Conservation (phyloP, 2,113 vertebrate species). For the Triplophysa tibetana region DNA sequence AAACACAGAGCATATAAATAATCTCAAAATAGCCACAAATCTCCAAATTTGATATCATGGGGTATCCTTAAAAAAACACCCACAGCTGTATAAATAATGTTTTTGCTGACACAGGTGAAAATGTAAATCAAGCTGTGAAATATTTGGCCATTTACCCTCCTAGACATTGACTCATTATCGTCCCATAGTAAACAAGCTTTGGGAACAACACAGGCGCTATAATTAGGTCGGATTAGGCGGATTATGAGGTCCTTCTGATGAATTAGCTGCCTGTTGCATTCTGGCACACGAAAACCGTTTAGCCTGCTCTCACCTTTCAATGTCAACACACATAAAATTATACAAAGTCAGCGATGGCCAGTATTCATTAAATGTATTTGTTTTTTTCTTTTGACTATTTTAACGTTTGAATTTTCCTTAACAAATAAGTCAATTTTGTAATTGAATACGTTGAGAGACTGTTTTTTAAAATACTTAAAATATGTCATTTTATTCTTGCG, state of each 20-base stretch:
- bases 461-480: no score
- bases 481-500: no score
- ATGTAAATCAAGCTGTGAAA: not conserved
- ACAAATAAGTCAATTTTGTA: no score
- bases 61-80: not conserved
- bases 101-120: not conserved
- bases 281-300: not conserved
- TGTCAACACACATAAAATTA: not conserved
- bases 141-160: constrained; percentile 9
- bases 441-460: no score
- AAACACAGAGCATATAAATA: no score
- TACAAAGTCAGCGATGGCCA: not conserved
- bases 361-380: no score
- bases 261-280: constrained; percentile 15
- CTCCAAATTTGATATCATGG: not conserved
- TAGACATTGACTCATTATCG: constrained; percentile 16
- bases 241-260: constrained; percentile 22
- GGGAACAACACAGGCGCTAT: constrained; percentile 10
- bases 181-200: constrained; percentile 39
- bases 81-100: not conserved
- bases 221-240: constrained; percentile 39
- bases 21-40: not conserved
- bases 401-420: no score
- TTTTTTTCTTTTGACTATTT: no score
- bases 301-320: not conserved